phyloP scores from a whole-genome alignment of 1,140 invertebrate genomes.

The Neodiprion pinetum region DNA sequence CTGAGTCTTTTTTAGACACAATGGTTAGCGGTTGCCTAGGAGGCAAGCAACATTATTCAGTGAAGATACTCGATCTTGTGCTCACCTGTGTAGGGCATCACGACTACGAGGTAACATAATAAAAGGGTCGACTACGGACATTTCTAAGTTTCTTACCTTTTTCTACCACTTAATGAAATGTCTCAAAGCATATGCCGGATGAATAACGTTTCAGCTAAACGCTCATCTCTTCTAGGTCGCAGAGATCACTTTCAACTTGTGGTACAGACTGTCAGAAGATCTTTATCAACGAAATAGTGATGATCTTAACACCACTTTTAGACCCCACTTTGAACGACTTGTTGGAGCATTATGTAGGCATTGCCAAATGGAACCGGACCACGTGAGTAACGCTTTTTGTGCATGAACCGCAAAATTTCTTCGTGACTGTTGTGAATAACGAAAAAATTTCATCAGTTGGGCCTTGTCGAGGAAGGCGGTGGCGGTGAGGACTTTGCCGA shows the following conservation, averaged over 20 bases:
- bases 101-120: constrained; percentile 85
- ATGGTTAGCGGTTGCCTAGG: constrained; percentile 68
- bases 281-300: constrained; percentile 89
- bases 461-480: constrained; percentile 81
- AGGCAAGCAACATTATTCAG: constrained; percentile 75
- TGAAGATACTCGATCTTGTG: constrained; percentile 88
- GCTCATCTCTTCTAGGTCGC: constrained; percentile 74
- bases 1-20: constrained; percentile 87
- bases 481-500: constrained; percentile 69
- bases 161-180: no score
- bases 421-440: constrained; percentile 12
- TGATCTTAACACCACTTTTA: constrained; percentile 79
- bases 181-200: no score
- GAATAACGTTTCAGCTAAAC: no score
- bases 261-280: constrained; percentile 95
- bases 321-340: constrained; percentile 89
- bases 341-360: constrained; percentile 85
- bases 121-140: constrained; percentile 59
- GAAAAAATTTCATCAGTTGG: constrained; percentile 65
- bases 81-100: constrained; percentile 94
- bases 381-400: constrained; percentile 65
- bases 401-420: constrained; percentile 15
- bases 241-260: constrained; percentile 96
- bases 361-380: constrained; percentile 90
- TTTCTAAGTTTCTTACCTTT: no score